Conservation (phyloP, 2,888 invertebrate species). For the Cantharis flavilabris region DNA sequence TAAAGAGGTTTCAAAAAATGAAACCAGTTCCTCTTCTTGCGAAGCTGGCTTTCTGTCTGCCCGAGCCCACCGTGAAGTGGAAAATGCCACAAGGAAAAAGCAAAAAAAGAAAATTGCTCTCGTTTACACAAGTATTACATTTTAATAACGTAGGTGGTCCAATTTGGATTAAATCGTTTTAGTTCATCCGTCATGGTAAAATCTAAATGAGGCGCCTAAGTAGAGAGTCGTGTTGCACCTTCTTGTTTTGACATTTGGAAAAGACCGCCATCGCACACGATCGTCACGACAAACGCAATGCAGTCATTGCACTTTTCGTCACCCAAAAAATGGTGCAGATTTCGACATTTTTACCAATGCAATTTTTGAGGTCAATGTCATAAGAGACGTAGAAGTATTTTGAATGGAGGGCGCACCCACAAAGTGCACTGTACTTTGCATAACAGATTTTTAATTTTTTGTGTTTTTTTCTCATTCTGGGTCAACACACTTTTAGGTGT, state of each 20-base stretch:
- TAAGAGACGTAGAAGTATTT: conserved; percentile 30
- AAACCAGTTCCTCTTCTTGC: conserved; percentile 40
- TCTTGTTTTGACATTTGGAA: conserved; percentile 39
- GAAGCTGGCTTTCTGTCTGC: conserved; percentile 40
- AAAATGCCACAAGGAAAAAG: conserved; percentile 35
- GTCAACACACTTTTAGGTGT: conserved; percentile 20
- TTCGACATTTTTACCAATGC: not conserved
- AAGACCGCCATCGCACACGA: conserved; percentile 27
- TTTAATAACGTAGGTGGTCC: conserved; percentile 9
- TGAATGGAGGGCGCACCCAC: conserved; percentile 30
- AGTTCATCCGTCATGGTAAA: not conserved
- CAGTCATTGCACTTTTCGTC: conserved; percentile 31
- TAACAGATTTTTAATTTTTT: conserved; percentile 26
- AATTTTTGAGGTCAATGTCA: conserved; percentile 31
- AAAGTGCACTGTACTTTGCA: conserved; percentile 31
- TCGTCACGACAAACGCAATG: conserved; percentile 7
- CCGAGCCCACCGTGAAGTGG: conserved; percentile 42
- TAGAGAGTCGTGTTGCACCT: conserved; percentile 39
- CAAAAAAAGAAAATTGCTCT: conserved; percentile 43
- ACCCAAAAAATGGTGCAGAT: not conserved
- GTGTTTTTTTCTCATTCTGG: conserved; percentile 24
- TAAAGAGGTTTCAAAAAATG: conserved; percentile 35
- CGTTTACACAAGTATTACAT: conserved; percentile 36
- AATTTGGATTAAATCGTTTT: not conserved
- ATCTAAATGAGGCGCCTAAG: conserved; percentile 29